These are phyloP conservation scores for Cladopsammia gracilis DNA, from an alignment of 64 coral and sea anemone species.

Conservation along the genomic window DNA sequence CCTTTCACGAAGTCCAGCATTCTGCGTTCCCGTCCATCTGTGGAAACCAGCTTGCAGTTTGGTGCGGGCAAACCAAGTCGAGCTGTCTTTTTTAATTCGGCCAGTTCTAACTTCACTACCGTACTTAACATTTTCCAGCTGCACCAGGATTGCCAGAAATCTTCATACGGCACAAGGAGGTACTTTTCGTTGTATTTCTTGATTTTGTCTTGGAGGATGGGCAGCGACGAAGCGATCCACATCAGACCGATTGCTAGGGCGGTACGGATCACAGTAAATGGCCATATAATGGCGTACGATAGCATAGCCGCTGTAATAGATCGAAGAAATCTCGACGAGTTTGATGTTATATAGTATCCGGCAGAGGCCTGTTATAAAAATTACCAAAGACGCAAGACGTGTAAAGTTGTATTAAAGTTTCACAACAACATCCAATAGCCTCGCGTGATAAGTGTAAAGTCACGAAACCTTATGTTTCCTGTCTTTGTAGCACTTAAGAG, in stretches of 20 bases:
- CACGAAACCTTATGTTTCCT: neutral
- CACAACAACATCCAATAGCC: neutral
- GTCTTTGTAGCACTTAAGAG: neutral
- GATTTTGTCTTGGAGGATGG: conserved; percentile 17
- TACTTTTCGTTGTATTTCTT: conserved; percentile 13
- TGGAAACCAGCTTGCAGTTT: conserved; percentile 33
- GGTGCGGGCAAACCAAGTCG: conserved; percentile 41
- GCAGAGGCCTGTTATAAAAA: neutral
- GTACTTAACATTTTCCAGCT: conserved; percentile 43
- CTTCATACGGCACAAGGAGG: conserved; percentile 52
- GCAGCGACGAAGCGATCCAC: neutral
- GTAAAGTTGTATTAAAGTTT: too few species aligned
- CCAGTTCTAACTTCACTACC: neutral
- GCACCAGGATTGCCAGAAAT: conserved; percentile 60
- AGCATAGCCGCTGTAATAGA: neutral
- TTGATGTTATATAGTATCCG: neutral
- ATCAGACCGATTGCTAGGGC: neutral
- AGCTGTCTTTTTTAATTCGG: conserved; percentile 65
- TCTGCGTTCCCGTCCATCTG: conserved; percentile 10
- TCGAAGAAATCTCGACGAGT: neutral
- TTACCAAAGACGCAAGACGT: neutral
- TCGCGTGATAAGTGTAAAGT: neutral
- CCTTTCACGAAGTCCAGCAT: conserved; percentile 42
- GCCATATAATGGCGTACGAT: neutral
- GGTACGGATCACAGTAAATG: neutral